These are phyloP conservation scores for Sandelia bainsii DNA, from an alignment of 2,797 vertebrate genomes.

Conservation along the genomic window DNA sequence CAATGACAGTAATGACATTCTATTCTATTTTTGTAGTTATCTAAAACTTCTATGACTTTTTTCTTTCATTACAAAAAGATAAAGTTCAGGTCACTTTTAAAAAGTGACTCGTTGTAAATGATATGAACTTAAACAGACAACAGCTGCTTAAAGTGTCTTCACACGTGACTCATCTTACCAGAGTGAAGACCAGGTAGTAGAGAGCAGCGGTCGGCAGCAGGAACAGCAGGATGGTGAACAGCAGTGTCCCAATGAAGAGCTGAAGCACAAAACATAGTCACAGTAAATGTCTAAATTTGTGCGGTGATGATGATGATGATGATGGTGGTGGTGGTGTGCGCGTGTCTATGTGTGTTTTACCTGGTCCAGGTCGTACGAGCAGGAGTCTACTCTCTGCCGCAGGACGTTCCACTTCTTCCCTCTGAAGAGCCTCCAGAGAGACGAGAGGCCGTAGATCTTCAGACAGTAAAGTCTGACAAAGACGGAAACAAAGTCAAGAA, in stretches of 20 bases:
- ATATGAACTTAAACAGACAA: background rate
- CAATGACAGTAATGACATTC: too few species aligned
- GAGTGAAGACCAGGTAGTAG: constrained; percentile 97
- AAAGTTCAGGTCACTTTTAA: background rate
- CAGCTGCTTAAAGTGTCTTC: background rate
- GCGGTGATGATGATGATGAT: background rate
- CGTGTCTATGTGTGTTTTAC: constrained; percentile 69
- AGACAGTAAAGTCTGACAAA: constrained; percentile 91
- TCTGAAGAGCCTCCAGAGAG: constrained; percentile 97
- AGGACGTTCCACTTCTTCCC: constrained; percentile 99
- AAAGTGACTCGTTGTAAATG: background rate
- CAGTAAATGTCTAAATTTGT: background rate
- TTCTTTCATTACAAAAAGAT: too few species aligned
- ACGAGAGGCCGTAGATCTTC: constrained; percentile 94
- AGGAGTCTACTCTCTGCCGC: constrained; percentile 96
- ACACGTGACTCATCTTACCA: constrained; percentile 84
- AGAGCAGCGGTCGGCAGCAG: constrained; percentile 95
- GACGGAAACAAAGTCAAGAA: background rate
- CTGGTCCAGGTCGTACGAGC: constrained; percentile 98
- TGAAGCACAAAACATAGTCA: constrained; percentile 59
- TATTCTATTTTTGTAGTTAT: too few species aligned
- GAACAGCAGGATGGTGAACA: constrained; percentile 96
- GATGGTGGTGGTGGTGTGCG: background rate
- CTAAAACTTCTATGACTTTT: too few species aligned
- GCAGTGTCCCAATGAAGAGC: constrained; percentile 96